Evolutionary conservation across 2,797 vertebrate species (phyloP).

Genomic region (Chaetodon trifasciatus): DNA sequence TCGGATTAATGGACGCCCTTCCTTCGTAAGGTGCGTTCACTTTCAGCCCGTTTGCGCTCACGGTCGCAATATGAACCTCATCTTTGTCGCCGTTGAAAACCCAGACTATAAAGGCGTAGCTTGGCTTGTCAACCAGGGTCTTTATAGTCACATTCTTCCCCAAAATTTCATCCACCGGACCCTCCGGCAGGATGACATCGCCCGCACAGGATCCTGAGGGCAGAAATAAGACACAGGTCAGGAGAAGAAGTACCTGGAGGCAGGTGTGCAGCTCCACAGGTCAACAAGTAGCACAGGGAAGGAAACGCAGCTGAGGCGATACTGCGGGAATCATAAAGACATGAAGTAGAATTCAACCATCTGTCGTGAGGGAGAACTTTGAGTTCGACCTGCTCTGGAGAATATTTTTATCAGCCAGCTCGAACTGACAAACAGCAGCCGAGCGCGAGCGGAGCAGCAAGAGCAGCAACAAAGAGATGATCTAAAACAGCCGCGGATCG

Average conservation of each 20-base stretch:
- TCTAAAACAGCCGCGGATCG: too few species aligned
- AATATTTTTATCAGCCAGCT: too few species aligned
- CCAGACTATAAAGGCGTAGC: fast-evolving
- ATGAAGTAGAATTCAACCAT: too few species aligned
- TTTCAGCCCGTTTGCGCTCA: fast-evolving
- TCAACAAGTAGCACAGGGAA: not conserved
- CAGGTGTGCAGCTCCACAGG: not conserved
- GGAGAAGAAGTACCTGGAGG: not conserved
- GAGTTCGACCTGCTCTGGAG: too few species aligned
- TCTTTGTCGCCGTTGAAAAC: fast-evolving
- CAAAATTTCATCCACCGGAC: slow-evolving; percentile 22
- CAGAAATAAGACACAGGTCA: not conserved
- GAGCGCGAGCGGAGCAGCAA: too few species aligned
- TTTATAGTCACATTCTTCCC: slow-evolving; percentile 43
- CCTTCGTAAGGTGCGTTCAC: fast-evolving
- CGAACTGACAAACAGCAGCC: too few species aligned
- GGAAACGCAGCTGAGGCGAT: too few species aligned
- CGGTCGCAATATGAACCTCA: fast-evolving
- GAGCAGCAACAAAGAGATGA: too few species aligned
- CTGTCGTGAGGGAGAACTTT: too few species aligned
- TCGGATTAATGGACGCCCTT: fast-evolving
- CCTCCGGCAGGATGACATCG: not conserved
- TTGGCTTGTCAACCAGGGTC: fast-evolving
- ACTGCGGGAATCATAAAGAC: too few species aligned
- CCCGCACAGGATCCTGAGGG: slow-evolving; percentile 29